Conservation (phyloP, 2,888 invertebrate species). For the Drosophila rubida region DNA sequence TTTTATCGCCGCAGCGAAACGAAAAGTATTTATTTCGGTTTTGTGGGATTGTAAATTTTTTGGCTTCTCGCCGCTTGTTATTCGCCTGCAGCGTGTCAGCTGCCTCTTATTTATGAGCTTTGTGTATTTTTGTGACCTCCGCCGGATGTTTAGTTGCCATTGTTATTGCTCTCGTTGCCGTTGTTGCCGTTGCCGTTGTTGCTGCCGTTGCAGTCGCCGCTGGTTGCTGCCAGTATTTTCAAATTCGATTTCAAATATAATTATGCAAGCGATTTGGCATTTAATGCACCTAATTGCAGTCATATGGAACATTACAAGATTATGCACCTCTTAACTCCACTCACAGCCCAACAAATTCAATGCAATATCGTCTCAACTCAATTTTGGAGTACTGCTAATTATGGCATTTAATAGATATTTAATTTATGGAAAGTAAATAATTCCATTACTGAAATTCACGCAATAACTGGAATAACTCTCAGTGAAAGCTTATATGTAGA, state of each 20-base stretch:
- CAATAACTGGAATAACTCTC: too few species aligned
- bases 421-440: too few species aligned
- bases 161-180: conserved; percentile 29
- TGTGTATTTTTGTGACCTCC: conserved; percentile 65
- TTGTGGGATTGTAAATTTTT: conserved; percentile 44
- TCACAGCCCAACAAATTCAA: too few species aligned
- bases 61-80: conserved; percentile 32
- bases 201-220: conserved; percentile 2
- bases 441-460: too few species aligned
- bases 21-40: conserved; percentile 55
- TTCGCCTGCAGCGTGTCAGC: conserved; percentile 64
- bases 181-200: conserved; percentile 5
- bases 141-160: conserved; percentile 77
- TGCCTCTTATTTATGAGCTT: conserved; percentile 71
- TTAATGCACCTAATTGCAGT: conserved; percentile 53
- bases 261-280: conserved; percentile 63
- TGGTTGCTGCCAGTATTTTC: conserved; percentile 27
- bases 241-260: conserved; percentile 51
- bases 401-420: too few species aligned
- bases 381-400: too few species aligned
- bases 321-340: too few species aligned
- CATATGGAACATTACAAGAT: background rate
- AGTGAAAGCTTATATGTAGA: too few species aligned
- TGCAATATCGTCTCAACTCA: too few species aligned
- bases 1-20: conserved; percentile 50